These are phyloP conservation scores for Scopus umbretta DNA, from an alignment of 2,113 vertebrate genomes.

Conservation along the genomic window DNA sequence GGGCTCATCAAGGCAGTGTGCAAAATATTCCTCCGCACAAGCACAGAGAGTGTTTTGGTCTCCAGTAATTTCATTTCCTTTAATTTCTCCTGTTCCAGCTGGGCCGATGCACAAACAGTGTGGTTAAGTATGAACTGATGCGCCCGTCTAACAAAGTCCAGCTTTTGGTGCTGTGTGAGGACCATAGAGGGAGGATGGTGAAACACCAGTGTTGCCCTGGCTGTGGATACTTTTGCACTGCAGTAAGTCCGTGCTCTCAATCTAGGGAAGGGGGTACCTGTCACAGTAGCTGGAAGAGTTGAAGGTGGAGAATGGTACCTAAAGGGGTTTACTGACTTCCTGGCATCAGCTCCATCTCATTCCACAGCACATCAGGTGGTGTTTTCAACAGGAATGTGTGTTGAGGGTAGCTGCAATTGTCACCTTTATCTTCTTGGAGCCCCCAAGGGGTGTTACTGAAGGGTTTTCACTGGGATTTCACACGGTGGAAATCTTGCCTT, in stretches of 20 bases:
- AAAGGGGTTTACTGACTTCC: slow-evolving; percentile 43
- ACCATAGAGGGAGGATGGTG: slow-evolving; percentile 94
- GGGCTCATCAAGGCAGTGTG: neutral
- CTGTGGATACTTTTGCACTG: slow-evolving; percentile 93
- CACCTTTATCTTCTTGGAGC: neutral
- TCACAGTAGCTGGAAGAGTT: slow-evolving; percentile 36
- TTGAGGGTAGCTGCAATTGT: slow-evolving; percentile 5
- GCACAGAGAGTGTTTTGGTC: slow-evolving; percentile 41
- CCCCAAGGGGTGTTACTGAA: neutral
- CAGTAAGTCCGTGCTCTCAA: slow-evolving; percentile 76
- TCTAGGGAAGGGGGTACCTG: slow-evolving; percentile 40
- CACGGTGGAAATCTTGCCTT: neutral
- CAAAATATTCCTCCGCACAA: slow-evolving; percentile 7
- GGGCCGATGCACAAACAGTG: slow-evolving; percentile 84
- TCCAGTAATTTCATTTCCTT: slow-evolving; percentile 58
- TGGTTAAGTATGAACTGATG: slow-evolving; percentile 95
- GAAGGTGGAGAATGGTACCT: slow-evolving; percentile 41
- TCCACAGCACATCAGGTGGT: slow-evolving; percentile 53
- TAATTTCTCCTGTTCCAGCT: slow-evolving; percentile 74
- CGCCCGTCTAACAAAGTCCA: slow-evolving; percentile 91
- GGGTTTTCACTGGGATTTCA: neutral
- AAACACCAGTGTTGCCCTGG: slow-evolving; percentile 98
- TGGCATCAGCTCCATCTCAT: slow-evolving; percentile 37
- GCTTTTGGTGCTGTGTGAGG: slow-evolving; percentile 91
- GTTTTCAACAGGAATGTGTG: slow-evolving; percentile 24